Conservation (phyloP, 2,797 vertebrate genomes). For the Cottoperca gobio region DNA sequence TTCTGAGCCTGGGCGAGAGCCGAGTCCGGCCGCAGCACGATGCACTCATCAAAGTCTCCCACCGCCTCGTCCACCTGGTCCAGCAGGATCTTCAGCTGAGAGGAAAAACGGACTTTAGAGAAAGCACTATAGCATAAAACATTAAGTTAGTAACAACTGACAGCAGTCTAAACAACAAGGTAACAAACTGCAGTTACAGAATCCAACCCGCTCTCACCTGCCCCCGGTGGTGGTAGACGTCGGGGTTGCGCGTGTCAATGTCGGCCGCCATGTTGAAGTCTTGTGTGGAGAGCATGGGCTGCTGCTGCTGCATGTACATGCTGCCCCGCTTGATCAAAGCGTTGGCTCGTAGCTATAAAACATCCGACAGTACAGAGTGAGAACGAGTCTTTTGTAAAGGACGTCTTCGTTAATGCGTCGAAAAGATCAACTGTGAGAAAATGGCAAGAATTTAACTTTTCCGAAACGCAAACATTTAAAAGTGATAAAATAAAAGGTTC, state of each 20-base stretch:
- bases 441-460: accelerated
- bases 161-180: too few species aligned
- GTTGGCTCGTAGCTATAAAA: constrained; percentile 91
- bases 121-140: not conserved
- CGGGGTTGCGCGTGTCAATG: constrained; percentile 93
- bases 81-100: constrained; percentile 96
- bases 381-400: not conserved
- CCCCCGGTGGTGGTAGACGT: constrained; percentile 97
- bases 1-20: constrained; percentile 99
- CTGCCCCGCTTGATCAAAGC: constrained; percentile 98
- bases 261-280: constrained; percentile 98
- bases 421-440: not conserved
- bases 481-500: too few species aligned
- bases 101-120: constrained; percentile 14
- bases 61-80: constrained; percentile 99
- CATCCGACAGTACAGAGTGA: not conserved
- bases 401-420: not conserved
- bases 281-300: constrained; percentile 92
- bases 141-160: not conserved
- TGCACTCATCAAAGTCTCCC: constrained; percentile 98
- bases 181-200: not conserved
- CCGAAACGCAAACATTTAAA: too few species aligned
- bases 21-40: constrained; percentile 94
- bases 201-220: constrained; percentile 85
- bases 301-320: constrained; percentile 99